These are phyloP conservation scores for Aspiorhynchus laticeps DNA, from an alignment of 2,113 vertebrate species.

Conservation along the genomic window DNA sequence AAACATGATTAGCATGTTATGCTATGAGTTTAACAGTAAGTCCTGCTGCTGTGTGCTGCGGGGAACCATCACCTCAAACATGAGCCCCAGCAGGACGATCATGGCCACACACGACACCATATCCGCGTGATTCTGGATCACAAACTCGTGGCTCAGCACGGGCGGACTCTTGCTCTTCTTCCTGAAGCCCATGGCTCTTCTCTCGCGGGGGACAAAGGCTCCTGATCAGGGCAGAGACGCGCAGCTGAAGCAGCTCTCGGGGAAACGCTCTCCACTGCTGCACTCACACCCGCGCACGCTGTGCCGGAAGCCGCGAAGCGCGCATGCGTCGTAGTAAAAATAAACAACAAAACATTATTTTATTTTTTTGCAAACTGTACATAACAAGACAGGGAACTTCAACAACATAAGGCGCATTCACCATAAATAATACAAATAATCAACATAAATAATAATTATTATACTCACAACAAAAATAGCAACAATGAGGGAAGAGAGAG, in stretches of 20 bases:
- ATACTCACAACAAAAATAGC: too few species aligned
- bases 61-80: constrained; percentile 75
- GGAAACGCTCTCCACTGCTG: not conserved
- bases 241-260: not conserved
- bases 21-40: not conserved
- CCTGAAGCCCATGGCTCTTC: constrained; percentile 72
- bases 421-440: too few species aligned
- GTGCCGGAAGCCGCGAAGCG: not conserved
- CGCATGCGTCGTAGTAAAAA: not conserved
- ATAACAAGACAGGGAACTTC: too few species aligned
- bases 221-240: not conserved
- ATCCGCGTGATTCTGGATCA: constrained; percentile 80
- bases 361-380: not conserved
- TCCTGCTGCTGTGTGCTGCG: too few species aligned
- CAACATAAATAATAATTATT: too few species aligned
- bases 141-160: constrained; percentile 81
- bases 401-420: too few species aligned
- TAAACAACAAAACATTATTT: not conserved
- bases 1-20: not conserved
- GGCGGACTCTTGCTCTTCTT: constrained; percentile 79
- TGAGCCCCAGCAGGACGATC: constrained; percentile 72
- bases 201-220: not conserved
- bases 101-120: constrained; percentile 74
- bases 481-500: too few species aligned
- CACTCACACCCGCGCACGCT: not conserved